These are phyloP conservation scores for Shinisaurus crocodilurus DNA, from an alignment of 2,113 vertebrate species.

Conservation along the genomic window DNA sequence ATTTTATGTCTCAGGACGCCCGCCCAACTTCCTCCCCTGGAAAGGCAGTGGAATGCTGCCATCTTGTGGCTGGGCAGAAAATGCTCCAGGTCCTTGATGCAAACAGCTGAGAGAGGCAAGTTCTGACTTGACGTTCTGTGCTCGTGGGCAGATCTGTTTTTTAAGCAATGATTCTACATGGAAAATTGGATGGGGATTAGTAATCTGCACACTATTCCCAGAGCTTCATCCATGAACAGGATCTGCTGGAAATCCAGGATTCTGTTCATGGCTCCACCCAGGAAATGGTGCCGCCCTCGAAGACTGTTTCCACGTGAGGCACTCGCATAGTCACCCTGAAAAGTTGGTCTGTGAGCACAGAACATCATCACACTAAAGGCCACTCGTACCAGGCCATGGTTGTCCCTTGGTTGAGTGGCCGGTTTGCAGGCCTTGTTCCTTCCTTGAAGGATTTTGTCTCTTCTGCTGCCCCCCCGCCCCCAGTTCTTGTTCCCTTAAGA, in stretches of 20 bases:
- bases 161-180: neutral
- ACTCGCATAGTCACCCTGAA: too few species aligned
- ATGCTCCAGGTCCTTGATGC: neutral
- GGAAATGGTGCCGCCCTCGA: neutral
- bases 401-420: too few species aligned
- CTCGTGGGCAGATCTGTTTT: neutral
- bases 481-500: neutral
- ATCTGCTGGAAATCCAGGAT: neutral
- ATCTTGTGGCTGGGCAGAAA: constrained; percentile 69
- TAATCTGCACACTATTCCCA: neutral
- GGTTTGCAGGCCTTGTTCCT: neutral
- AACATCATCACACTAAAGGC: neutral
- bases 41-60: constrained; percentile 59
- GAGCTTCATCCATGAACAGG: too few species aligned
- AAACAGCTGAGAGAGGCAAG: neutral
- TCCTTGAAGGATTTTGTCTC: too few species aligned
- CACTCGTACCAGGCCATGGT: too few species aligned
- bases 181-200: neutral
- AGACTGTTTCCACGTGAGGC: neutral
- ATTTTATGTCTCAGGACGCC: neutral
- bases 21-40: too few species aligned
- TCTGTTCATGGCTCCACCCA: neutral
- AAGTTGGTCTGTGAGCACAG: neutral
- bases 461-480: too few species aligned
- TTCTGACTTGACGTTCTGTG: too few species aligned